These are phyloP conservation scores for Galerucella pusilla DNA, from an alignment of 2,888 invertebrate genomes.

Conservation along the genomic window DNA sequence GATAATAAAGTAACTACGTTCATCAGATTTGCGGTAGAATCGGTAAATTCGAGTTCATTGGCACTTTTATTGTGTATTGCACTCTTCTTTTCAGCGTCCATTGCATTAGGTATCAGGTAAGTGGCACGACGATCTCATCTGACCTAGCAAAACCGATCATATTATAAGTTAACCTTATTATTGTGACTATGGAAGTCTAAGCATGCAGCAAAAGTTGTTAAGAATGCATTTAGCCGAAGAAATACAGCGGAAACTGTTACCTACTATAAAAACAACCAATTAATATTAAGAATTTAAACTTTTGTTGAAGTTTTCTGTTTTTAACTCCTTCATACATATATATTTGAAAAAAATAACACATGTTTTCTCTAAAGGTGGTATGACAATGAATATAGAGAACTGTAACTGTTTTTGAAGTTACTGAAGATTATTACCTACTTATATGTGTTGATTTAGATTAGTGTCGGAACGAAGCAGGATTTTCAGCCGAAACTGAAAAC, in stretches of 20 bases:
- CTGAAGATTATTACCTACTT: too few species aligned
- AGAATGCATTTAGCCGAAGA: slow-evolving; percentile 15
- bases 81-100: slow-evolving; percentile 64
- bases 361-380: too few species aligned
- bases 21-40: slow-evolving; percentile 1
- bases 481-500: too few species aligned
- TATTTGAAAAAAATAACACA: too few species aligned
- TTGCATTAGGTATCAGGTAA: slow-evolving; percentile 60
- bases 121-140: slow-evolving; percentile 61
- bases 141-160: slow-evolving; percentile 56
- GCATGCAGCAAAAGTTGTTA: slow-evolving; percentile 31
- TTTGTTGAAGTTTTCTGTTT: neutral
- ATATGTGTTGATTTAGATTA: too few species aligned
- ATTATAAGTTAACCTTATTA: slow-evolving; percentile 61
- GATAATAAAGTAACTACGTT: neutral
- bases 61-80: slow-evolving; percentile 48
- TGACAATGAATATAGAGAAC: too few species aligned
- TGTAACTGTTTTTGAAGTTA: too few species aligned
- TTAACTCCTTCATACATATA: too few species aligned
- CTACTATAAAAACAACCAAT: neutral
- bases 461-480: too few species aligned
- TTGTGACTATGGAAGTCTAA: slow-evolving; percentile 39
- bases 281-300: neutral
- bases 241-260: slow-evolving; percentile 1
- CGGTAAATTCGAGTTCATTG: slow-evolving; percentile 48